A percentile compares a stretch with the other conserved stretches of the same genome.
Conservation (phyloP, 2,888 invertebrate species). For the Spisula subtruncata region DNA sequence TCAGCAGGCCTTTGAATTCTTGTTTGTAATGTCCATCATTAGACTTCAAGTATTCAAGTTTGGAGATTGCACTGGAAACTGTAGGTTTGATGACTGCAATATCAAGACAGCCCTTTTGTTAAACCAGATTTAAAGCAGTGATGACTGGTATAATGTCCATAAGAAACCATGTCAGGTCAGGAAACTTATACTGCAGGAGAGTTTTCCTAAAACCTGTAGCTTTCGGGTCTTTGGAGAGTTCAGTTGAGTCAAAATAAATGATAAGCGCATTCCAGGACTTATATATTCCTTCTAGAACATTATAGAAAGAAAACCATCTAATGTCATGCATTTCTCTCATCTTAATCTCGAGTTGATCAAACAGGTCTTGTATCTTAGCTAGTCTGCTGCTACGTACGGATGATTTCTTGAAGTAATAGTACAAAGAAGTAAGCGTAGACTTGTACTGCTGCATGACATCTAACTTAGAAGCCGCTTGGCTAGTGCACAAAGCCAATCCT, state of each 20-base stretch:
- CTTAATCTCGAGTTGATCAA: constrained; percentile 50
- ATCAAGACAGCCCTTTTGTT: constrained; percentile 51
- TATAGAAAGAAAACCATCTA: constrained; percentile 56
- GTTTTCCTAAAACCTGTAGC: constrained; percentile 43
- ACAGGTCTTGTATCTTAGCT: constrained; percentile 41
- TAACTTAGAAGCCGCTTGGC: constrained; percentile 47
- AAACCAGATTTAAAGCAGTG: constrained; percentile 40
- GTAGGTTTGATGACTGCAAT: constrained; percentile 38
- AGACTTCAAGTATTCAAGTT: constrained; percentile 45
- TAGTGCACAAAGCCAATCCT: constrained; percentile 49
- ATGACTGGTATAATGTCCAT: constrained; percentile 54
- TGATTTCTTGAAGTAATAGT: constrained; percentile 50
- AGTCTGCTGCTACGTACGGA: constrained; percentile 39
- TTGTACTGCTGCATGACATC: constrained; percentile 47
- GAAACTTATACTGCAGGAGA: constrained; percentile 38
- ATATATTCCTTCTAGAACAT: constrained; percentile 46
- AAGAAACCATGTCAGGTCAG: constrained; percentile 34
- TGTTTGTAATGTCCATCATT: constrained; percentile 49
- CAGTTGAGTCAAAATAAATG: constrained; percentile 48
- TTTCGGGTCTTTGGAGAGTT: constrained; percentile 35
- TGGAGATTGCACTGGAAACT: constrained; percentile 47
- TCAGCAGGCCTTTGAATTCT: constrained; percentile 7
- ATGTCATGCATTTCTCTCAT: constrained; percentile 55
- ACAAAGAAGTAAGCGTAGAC: constrained; percentile 36
- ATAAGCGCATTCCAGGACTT: constrained; percentile 49